Conservation (phyloP, 2,113 vertebrate genomes). For the Neotragus pygmaeus region DNA sequence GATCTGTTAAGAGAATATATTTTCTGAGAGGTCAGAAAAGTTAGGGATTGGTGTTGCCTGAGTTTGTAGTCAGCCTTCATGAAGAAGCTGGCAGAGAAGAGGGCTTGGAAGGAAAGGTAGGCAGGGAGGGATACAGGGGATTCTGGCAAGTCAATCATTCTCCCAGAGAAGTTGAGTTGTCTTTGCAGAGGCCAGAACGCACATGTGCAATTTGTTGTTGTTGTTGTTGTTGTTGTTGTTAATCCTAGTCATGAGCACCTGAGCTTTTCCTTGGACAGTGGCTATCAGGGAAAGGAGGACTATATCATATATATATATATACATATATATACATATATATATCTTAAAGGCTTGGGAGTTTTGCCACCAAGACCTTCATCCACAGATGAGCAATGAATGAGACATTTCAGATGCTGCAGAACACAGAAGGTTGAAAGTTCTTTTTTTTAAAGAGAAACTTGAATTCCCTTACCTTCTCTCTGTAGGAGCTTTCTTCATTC, state of each 20-base stretch:
- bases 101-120: neutral
- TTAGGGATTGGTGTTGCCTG: neutral
- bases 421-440: neutral
- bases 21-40: neutral
- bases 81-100: neutral
- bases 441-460: neutral
- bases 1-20: neutral
- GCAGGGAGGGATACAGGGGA: neutral
- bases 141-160: neutral
- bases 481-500: neutral
- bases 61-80: neutral
- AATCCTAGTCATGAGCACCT: neutral
- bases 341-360: neutral
- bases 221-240: neutral
- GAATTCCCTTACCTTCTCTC: neutral
- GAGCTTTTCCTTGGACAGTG: neutral
- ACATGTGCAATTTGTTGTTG: neutral
- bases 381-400: neutral
- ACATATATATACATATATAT: too few relatives aligned
- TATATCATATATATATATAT: too few relatives aligned
- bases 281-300: neutral
- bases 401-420: neutral
- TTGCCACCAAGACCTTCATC: neutral
- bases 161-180: neutral
- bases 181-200: neutral